These are phyloP conservation scores for Crotalus viridis DNA, from an alignment of 2,113 vertebrate genomes.

Conservation along the genomic window DNA sequence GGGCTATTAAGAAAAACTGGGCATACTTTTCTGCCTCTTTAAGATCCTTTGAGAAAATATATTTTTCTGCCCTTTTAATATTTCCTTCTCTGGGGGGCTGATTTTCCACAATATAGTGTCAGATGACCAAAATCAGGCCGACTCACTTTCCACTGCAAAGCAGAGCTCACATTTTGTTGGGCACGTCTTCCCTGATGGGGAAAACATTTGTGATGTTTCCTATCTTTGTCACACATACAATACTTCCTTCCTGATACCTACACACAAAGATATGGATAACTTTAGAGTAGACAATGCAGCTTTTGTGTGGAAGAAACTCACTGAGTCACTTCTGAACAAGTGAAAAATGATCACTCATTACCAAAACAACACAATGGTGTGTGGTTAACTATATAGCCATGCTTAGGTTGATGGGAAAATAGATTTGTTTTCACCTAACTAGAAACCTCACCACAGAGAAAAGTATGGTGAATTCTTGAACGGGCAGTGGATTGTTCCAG, in stretches of 20 bases:
- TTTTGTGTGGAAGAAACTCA: not conserved
- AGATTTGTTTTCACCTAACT: not conserved
- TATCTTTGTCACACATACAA: not conserved
- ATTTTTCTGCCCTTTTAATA: too few relatives aligned
- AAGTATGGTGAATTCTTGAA: not conserved
- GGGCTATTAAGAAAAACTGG: too few relatives aligned
- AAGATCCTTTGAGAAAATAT: too few relatives aligned
- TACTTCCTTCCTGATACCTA: not conserved
- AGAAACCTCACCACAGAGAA: not conserved
- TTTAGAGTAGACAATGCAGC: not conserved
- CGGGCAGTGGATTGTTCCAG: constrained; percentile 20
- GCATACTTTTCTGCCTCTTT: too few relatives aligned
- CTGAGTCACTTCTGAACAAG: not conserved
- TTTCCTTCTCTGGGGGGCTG: too few relatives aligned
- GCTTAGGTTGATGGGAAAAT: not conserved
- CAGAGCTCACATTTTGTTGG: not conserved
- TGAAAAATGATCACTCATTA: not conserved
- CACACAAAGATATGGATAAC: not conserved
- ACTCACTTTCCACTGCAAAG: not conserved
- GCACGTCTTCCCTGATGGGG: not conserved
- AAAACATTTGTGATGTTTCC: not conserved
- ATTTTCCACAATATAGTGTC: not conserved
- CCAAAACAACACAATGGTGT: not conserved
- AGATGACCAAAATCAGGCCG: not conserved
- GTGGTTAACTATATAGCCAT: not conserved